Evolutionary conservation across 2,113 vertebrate genomes (phyloP).

Genomic region (Alaudala cheleensis): DNA sequence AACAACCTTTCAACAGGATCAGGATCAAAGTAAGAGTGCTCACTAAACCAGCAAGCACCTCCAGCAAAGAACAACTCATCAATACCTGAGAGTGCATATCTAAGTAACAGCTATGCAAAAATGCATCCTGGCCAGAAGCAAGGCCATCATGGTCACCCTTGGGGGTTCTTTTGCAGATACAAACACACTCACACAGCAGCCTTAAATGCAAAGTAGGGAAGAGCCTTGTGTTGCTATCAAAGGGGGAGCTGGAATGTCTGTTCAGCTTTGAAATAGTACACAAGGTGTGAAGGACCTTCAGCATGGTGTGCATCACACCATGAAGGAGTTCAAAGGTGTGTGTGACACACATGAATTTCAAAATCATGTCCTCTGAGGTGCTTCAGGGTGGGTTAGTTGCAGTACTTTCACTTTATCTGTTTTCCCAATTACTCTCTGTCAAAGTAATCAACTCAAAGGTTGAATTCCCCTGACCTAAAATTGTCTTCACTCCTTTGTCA

Average conservation of each 20-base stretch:
- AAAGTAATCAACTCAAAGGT: background rate
- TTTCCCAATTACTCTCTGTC: background rate
- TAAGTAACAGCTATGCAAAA: background rate
- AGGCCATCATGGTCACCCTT: background rate
- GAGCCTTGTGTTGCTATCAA: background rate
- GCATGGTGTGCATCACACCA: accelerated
- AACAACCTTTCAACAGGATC: background rate
- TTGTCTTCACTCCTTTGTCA: background rate
- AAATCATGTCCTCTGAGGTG: background rate
- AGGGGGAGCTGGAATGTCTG: background rate
- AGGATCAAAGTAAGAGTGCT: background rate
- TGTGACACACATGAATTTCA: background rate
- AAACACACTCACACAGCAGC: too few species aligned
- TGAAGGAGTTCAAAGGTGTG: accelerated
- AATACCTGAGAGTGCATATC: background rate
- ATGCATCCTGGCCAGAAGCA: background rate
- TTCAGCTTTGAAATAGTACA: background rate
- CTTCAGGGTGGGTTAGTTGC: background rate
- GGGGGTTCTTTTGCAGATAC: background rate
- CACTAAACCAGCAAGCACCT: background rate
- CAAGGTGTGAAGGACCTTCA: background rate
- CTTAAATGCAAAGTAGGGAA: background rate
- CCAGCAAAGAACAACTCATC: background rate
- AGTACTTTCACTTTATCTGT: background rate
- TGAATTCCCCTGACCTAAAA: background rate